Evolutionary conservation across 1,140 invertebrate species (phyloP), one percentile per base, ranked within the genome.

Genomic region (Caenorhabditis inopinata): DNA sequence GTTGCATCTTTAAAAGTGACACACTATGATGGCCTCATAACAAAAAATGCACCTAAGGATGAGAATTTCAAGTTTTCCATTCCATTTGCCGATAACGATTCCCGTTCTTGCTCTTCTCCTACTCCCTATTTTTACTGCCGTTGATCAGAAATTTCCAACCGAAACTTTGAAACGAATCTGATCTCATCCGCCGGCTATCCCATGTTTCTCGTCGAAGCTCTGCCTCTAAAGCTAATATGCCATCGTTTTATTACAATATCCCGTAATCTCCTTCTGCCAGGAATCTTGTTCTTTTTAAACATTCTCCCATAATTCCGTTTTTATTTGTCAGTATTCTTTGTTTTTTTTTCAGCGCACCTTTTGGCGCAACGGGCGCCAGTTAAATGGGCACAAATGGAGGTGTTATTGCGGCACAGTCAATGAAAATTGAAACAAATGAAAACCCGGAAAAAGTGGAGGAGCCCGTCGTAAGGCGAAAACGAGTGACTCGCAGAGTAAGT

Each of bases 341-440:
- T 5, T 32, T 32, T n/a, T 68, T 42, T 68, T 68, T 68, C 58
- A 68, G 58, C 58, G 58, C 58, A 68, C 58, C 35, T 16, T 68
- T 16, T 18, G 58, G 58, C 58, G 58, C 58, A 21, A 68, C 27
- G 12, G 25, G 58, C 58, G 58, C 58, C 58, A 68, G 23, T 68
- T 68, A 68, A 68, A 68, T 68, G 58, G 58, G 58, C 58, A 68
- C 58, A 68, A 68, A 68, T 68, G 58, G 58, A 38, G 58, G 58
- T 38, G 58, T 32, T 6, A 68, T n/a, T 38, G 32, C 32, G 58
- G 29, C 29, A 68, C 11, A 16, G 58, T 68, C 58, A n/a, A 38
- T 68, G 58, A 32, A 68, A 68, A 68, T 38, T 21, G 58, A 68
- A 68, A 68, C 58, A 42, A 68, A 68, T 68, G 58, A 68, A n/a